Evolutionary conservation across 2,888 invertebrate genomes (phyloP).

Genomic region (Nebria salina): DNA sequence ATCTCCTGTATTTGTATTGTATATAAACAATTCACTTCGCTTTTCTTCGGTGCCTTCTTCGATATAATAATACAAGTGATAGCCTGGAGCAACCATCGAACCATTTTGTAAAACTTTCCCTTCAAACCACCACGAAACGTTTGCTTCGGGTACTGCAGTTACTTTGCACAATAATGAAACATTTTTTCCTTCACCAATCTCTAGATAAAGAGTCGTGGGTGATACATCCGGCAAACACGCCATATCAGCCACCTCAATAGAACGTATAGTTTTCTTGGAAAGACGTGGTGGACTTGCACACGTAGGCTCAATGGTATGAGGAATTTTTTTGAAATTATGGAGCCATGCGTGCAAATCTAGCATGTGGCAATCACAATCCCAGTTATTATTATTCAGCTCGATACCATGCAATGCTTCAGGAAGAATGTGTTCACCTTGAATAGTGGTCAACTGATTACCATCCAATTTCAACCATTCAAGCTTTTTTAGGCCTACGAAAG

Average conservation of each 20-base stretch:
- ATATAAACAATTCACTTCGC: conserved; percentile 81
- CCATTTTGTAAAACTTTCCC: conserved; percentile 83
- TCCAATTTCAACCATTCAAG: conserved; percentile 87
- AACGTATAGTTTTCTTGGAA: conserved; percentile 73
- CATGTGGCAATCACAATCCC: conserved; percentile 88
- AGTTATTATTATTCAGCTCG: conserved; percentile 85
- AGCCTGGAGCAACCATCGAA: conserved; percentile 72
- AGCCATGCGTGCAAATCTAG: conserved; percentile 83
- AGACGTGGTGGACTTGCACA: conserved; percentile 78
- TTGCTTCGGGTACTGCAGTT: conserved; percentile 82
- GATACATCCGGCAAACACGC: conserved; percentile 85
- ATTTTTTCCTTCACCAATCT: conserved; percentile 83
- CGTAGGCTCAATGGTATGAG: conserved; percentile 80
- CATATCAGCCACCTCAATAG: conserved; percentile 74
- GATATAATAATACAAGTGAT: conserved; percentile 75
- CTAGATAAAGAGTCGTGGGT: conserved; percentile 78
- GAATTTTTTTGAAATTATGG: conserved; percentile 74
- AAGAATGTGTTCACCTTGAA: conserved; percentile 75
- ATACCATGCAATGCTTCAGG: conserved; percentile 83
- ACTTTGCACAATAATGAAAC: conserved; percentile 83
- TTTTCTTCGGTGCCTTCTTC: conserved; percentile 80
- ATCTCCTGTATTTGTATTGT: conserved; percentile 79
- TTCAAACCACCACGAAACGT: conserved; percentile 84
- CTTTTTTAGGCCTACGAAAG: conserved; percentile 82
- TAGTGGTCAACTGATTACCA: conserved; percentile 79